phyloP scores from a whole-genome alignment of 2,797 vertebrate genomes.

The Poecile montanus region DNA sequence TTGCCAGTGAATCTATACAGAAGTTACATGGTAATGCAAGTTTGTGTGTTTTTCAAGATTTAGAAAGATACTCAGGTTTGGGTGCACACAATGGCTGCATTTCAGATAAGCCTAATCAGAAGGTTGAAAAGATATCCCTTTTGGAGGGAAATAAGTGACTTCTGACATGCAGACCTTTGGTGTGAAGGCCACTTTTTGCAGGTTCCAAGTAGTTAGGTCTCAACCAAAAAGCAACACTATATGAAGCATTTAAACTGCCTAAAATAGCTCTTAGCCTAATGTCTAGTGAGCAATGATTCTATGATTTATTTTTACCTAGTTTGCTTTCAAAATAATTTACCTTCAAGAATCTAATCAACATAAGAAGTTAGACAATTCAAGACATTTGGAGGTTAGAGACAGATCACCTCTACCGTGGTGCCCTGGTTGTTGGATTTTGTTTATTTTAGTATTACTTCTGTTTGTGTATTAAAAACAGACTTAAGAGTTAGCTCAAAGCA shows the following conservation, averaged over 20 bases:
- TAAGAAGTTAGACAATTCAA: not conserved
- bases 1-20: not conserved
- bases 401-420: not conserved
- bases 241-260: constrained; percentile 36
- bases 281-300: not conserved
- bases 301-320: not conserved
- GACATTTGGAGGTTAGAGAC: not conserved
- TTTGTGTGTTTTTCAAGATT: not conserved
- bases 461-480: not conserved
- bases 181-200: constrained; percentile 48
- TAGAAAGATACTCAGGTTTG: not conserved
- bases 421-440: not conserved
- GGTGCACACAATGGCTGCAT: not conserved
- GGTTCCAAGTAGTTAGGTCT: not conserved
- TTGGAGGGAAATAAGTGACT: not conserved
- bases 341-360: not conserved
- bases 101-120: not conserved
- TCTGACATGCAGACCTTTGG: not conserved
- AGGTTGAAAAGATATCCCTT: not conserved
- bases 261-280: not conserved
- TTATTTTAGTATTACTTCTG: not conserved
- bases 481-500: not conserved
- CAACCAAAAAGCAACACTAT: not conserved
- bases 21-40: not conserved
- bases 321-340: constrained; percentile 18